Percentiles rank a stretch among this genome's conserved stretches.
These are phyloP conservation scores for Patella caerulea DNA, from an alignment of 2,888 invertebrate species.

Conservation along the genomic window DNA sequence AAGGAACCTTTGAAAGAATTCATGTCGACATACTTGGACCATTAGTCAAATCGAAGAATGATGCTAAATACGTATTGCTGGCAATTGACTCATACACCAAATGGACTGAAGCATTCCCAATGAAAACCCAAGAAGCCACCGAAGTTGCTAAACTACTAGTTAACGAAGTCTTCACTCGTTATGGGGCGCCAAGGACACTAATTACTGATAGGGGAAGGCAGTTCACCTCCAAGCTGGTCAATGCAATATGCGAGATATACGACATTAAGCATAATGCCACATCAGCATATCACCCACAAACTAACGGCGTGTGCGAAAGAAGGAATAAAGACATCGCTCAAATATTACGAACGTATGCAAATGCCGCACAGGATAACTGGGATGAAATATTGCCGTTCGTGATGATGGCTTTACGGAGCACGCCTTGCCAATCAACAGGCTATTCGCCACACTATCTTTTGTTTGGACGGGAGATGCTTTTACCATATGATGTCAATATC, in stretches of 20 bases:
- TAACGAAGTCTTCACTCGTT: slow-evolving; percentile 25
- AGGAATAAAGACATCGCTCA: slow-evolving; percentile 17
- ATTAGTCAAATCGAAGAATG: too few species aligned
- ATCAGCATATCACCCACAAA: slow-evolving; percentile 14
- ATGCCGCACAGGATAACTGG: slow-evolving; percentile 1
- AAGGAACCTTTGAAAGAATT: too few species aligned
- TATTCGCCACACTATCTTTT: slow-evolving; percentile 20
- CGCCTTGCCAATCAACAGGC: slow-evolving; percentile 2
- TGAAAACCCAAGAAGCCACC: too few species aligned
- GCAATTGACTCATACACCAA: too few species aligned
- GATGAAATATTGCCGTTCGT: slow-evolving; percentile 16
- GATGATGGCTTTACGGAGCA: slow-evolving; percentile 14
- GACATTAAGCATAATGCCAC: slow-evolving; percentile 13
- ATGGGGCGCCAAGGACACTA: slow-evolving; percentile 26
- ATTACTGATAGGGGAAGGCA: slow-evolving; percentile 34
- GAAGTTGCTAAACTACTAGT: slow-evolving; percentile 17
- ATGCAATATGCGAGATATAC: slow-evolving; percentile 14
- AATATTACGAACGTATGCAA: slow-evolving; percentile 6
- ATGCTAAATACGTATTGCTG: too few species aligned
- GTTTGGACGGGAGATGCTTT: slow-evolving; percentile 16
- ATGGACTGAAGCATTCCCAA: too few species aligned
- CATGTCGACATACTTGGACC: too few species aligned
- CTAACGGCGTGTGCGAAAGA: slow-evolving; percentile 21
- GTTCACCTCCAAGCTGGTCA: slow-evolving; percentile 30
- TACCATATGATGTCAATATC: slow-evolving; percentile 8